Base-by-base conservation (phyloP, 1,140 invertebrate genomes). In the Hypothenemus hampei region DNA sequence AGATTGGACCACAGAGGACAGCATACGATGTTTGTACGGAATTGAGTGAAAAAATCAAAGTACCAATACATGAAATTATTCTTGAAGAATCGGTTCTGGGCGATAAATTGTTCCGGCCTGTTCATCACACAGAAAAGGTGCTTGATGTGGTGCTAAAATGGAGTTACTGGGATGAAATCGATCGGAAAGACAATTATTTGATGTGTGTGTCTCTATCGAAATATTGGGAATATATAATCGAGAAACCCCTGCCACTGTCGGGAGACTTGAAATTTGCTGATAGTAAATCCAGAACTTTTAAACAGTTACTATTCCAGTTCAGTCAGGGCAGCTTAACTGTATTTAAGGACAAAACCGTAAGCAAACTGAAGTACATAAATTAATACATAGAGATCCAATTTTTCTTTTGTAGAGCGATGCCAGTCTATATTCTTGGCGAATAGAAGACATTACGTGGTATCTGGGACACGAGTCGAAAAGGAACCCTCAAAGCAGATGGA, bases 81-180 rank as follows among this genome's bases (percentile, higher is more conserved):
- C 63, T 92, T 1, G 83, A 88, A 65, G 89, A 92, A 72, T 81
- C 84, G 0, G 82, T 91, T 49, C 77, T 87, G 53, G 80, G 81
- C 51, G 85, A 82, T 23, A 76, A 79, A 11, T 68, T 93, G 64
- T 78, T 81, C 48, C 73, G 91, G 4, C 84, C 87, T 0, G 73
- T 95, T 11, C 89, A 93, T 72, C 81, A 87, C 55, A 78, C 81
- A 22, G 87, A 91, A 63, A 78, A 83, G 48, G 82, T 94, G 8
- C 73, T 91, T 7, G 78, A 81, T 54, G 77, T 80, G 3, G 80
- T 81, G 0, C 73, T 83, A 4, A 77, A 82, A 33, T 95, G 91
- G 91, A 81, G 86, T 0, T 86, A 87, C 57, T 94, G 91, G 91
- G 83, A 89, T 35, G 81, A 87, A 39, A 77, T 78, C 3, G 87